A percentile compares a stretch with the other conserved stretches of the same genome.
Conservation (phyloP, 2,113 vertebrate species). For the Melierax canorus region DNA sequence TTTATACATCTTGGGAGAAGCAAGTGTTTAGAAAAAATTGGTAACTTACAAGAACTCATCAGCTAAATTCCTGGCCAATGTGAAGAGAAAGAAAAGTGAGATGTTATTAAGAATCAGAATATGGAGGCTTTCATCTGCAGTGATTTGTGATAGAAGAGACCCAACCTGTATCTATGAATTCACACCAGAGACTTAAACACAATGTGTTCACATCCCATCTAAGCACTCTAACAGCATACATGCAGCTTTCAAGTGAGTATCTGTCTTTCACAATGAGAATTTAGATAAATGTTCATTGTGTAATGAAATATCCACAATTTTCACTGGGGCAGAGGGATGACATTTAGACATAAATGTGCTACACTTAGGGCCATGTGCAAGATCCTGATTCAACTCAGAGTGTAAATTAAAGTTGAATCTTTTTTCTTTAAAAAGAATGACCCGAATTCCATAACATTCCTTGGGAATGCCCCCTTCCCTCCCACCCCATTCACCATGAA, state of each 20-base stretch:
- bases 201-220: background rate
- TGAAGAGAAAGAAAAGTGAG: background rate
- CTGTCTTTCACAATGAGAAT: background rate
- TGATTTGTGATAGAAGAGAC: background rate
- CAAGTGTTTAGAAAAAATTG: background rate
- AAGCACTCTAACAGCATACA: background rate
- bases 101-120: background rate
- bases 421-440: background rate
- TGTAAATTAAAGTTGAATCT: background rate
- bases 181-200: background rate
- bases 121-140: background rate
- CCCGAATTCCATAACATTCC: background rate
- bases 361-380: background rate
- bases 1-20: background rate
- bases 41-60: background rate
- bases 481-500: background rate
- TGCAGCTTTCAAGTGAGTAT: background rate
- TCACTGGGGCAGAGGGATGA: background rate
- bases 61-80: background rate
- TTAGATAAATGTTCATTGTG: background rate
- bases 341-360: background rate
- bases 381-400: background rate
- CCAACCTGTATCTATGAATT: background rate
- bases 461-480: background rate
- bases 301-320: background rate